Evolutionary conservation across 2,113 vertebrate genomes (phyloP).

Genomic region (Campylorhamphus procurvoides): DNA sequence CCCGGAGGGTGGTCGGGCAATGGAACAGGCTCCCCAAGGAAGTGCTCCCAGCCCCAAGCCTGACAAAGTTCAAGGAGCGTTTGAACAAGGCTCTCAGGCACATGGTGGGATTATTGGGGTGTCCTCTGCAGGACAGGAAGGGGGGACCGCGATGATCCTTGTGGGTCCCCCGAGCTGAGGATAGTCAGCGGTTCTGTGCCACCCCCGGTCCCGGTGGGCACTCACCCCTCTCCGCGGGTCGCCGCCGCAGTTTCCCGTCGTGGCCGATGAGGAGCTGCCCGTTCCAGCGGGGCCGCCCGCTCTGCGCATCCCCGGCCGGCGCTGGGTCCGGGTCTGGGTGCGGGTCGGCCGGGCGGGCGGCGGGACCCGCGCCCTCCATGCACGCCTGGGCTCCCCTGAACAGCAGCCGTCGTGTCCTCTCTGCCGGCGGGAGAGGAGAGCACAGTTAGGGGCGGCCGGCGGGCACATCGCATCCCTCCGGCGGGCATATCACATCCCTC

Average conservation of each 20-base stretch:
- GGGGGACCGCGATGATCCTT: no score
- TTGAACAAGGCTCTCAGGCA: neutral
- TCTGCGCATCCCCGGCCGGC: neutral
- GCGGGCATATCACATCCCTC: no score
- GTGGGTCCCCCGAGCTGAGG: neutral
- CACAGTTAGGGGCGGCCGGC: no score
- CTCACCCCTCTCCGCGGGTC: conserved; percentile 48
- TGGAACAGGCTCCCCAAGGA: neutral
- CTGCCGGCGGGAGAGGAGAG: conserved; percentile 36
- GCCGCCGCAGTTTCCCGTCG: conserved; percentile 69
- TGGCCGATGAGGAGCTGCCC: conserved; percentile 78
- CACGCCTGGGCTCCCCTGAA: conserved; percentile 76
- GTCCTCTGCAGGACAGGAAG: neutral
- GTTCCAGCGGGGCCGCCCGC: neutral
- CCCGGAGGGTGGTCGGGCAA: no score
- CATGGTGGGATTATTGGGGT: rapidly evolving
- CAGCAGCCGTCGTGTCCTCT: conserved; percentile 75
- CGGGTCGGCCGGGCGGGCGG: neutral
- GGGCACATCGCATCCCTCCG: no score
- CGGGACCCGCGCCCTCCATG: conserved; percentile 25
- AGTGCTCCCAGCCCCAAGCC: neutral
- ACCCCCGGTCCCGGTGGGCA: neutral
- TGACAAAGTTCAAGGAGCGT: neutral
- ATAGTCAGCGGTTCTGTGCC: rapidly evolving
- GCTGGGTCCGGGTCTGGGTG: neutral